Base-by-base conservation (phyloP, 1,140 invertebrate genomes). In the Pristionchus pacificus region DNA sequence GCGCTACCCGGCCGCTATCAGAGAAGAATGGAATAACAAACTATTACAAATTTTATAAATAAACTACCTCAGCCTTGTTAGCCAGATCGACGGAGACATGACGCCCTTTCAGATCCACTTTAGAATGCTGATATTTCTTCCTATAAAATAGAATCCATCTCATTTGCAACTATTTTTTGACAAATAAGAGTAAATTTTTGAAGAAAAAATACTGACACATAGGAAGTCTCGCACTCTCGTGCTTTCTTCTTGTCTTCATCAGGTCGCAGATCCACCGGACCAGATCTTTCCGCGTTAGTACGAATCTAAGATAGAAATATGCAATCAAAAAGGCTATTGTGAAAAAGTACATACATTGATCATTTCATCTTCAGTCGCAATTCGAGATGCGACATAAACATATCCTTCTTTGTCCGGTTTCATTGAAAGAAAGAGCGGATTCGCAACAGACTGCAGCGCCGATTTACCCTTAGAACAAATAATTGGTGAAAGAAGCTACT, bases 91-190 rank as follows among this genome's bases (percentile, higher is more conserved):
- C 63, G 30, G 65, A 55, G 64, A 76, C 75, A 60, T 76, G 75
- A 3, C 70, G 67, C 33, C 64, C 67, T 31, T 76, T 76, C 1
- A 75, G 63, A 38, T 70, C 75, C 3, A 76, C 75, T 57, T 76
- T 76, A 25, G 75, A 76, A 49, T 76, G 75, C 57, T 76, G 75
- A 58, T 67, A 76, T 74, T 76, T 76, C 60, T 76, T 76, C 24
- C 67, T 68, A 28, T 0, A 32, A 62, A 27, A 25, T 64, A 28
- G 29, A 65, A 69, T 49, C 19, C 19, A 6, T 10, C 19, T 49
- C 6, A 68, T 28, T 27, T 6, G 29, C 25, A 27, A 61, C n/a
- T 13, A 13, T 14, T 61, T 61, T 28, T 29, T 14, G 14, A 65
- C 63, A 65, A 65, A 65, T 10, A 30, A 65, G 24, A 25, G 1